Base-by-base conservation (phyloP, 2,113 vertebrate genomes). In the Phaethornis superciliosus region DNA sequence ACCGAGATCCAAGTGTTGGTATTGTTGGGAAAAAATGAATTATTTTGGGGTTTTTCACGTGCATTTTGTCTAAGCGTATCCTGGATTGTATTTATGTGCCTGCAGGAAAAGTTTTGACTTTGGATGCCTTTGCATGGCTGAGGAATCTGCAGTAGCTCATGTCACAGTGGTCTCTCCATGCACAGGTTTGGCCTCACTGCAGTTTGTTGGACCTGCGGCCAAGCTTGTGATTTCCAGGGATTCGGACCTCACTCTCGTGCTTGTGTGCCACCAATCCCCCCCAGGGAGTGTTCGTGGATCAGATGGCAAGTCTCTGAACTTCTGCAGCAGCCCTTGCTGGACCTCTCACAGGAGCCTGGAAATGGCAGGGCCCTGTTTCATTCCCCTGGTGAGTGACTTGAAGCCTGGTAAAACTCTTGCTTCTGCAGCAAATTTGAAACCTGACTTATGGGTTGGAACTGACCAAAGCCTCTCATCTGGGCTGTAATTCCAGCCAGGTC, bases 131-230 rank as follows among this genome's bases (percentile, higher is more conserved):
- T 14, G 32, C 27, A 8, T 2, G 0, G 10, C 2, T 13, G 54
- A 9, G 84, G 55, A 37, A 2, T 20, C 28, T 19, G 37, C 65
- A 20, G 70, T 2, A 7, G 19, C 62, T 7, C 13, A 6, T 21
- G 10, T 9, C 46, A 7, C 30, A 12, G 63, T 0, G 18, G 13
- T 3, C 6, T 22, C 46, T n/a, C 58, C 3, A 0, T 1, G 24
- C 2, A 7, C 37, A 32, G n/a, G n/a, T 14, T 11, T 26, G 81
- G 54, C 42, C 2, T 27, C 23, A 8, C 16, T 0, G 10, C 13
- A 1, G 12, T 5, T 20, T 6, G n/a, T 7, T n/a, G 51, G 23
- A 10, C 19, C 64, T 24, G 0, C 1, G 9, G 42, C 33, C 28
- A 11, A 7, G 23, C 90, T 37, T 19, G 0, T 35, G 52, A 7